Conservation (phyloP, 2,797 vertebrate genomes). For the Galagoides demidoff region DNA sequence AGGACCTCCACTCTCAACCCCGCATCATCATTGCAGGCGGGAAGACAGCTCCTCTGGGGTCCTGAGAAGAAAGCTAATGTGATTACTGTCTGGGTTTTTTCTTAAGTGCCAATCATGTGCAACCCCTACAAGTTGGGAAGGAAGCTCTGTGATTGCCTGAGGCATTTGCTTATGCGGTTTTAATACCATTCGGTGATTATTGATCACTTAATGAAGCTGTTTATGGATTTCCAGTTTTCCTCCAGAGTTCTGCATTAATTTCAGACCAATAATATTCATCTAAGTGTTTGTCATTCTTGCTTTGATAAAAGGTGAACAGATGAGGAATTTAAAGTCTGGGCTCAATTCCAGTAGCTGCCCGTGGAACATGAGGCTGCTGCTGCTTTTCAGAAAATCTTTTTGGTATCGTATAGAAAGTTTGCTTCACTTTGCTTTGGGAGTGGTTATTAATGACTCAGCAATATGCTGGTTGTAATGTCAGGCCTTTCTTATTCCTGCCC, state of each 20-base stretch:
- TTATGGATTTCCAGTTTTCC: not conserved
- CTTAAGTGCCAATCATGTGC: rapidly evolving
- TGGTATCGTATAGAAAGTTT: not conserved
- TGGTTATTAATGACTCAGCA: not conserved
- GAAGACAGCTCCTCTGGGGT: not conserved
- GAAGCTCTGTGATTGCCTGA: not conserved
- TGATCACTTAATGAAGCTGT: not conserved
- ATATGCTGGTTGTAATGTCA: not conserved
- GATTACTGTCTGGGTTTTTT: not conserved
- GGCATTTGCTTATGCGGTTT: not conserved
- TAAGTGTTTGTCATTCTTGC: not conserved
- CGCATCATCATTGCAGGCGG: rapidly evolving
- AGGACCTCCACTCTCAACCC: not conserved
- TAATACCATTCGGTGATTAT: not conserved
- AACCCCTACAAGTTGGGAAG: not conserved
- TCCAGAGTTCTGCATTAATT: not conserved
- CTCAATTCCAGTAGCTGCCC: not conserved
- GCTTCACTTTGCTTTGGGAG: not conserved
- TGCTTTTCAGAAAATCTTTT: not conserved
- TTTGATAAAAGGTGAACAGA: not conserved
- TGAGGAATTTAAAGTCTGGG: not conserved
- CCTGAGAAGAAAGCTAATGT: not conserved
- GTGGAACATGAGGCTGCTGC: not conserved
- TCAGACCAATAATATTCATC: constrained; percentile 20
- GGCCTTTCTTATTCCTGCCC: not conserved